Evolutionary conservation across 2,113 vertebrate genomes (phyloP).

Genomic region (Erinaceus europaeus): DNA sequence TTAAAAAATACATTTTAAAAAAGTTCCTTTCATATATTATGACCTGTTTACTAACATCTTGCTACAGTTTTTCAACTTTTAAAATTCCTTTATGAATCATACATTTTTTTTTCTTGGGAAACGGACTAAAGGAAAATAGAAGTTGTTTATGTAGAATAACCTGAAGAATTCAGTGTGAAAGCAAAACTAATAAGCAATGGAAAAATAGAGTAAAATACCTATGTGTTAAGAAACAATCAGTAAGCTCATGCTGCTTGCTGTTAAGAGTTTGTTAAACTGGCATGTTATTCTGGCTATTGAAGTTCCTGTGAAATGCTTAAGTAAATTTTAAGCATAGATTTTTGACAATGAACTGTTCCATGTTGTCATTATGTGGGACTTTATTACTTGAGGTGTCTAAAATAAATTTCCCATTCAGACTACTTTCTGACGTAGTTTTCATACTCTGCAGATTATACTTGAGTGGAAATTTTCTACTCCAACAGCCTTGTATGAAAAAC

Average conservation of each 20-base stretch:
- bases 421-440: background rate
- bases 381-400: background rate
- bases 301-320: slow-evolving; percentile 65
- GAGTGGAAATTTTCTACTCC: background rate
- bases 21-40: background rate
- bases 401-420: slow-evolving; percentile 46
- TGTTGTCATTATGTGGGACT: slow-evolving; percentile 32
- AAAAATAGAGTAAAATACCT: slow-evolving; percentile 24
- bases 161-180: slow-evolving; percentile 45
- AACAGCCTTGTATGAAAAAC: background rate
- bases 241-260: slow-evolving; percentile 25
- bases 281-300: slow-evolving; percentile 35
- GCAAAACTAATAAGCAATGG: slow-evolving; percentile 37
- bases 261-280: slow-evolving; percentile 27
- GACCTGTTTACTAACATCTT: slow-evolving; percentile 26
- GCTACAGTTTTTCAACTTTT: slow-evolving; percentile 21
- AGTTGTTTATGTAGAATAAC: background rate
- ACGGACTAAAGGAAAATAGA: slow-evolving; percentile 15
- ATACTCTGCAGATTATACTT: background rate
- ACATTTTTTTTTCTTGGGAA: slow-evolving; percentile 11
- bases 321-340: slow-evolving; percentile 63
- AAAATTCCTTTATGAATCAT: slow-evolving; percentile 10
- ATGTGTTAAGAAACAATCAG: slow-evolving; percentile 5
- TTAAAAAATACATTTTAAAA: too few species aligned
- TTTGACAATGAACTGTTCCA: slow-evolving; percentile 37